Evolutionary conservation across 1,140 invertebrate genomes (phyloP), one percentile per base, ranked within the genome.

Genomic region (Polypedilum vanderplanki): DNA sequence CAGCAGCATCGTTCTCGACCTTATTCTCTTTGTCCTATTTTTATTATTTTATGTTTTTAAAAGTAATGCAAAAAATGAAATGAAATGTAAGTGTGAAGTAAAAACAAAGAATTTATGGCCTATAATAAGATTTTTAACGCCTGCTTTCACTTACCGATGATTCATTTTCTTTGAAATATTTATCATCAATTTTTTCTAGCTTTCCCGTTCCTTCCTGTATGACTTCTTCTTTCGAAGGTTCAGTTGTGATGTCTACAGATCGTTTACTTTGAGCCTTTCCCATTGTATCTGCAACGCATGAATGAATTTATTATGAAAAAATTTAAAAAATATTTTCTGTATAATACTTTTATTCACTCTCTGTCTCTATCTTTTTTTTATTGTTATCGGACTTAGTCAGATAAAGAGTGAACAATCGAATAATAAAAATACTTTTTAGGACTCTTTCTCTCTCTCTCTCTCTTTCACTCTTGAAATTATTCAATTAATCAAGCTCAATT

Each of bases 191-290:
- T 81, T 86, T 87, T 79, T 90, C 89, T 18, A 90, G 81, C 80
- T 90, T 88, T 41, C 87, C 89, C 67, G 88, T 88, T 75, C 86
- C 87, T 17, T 85, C 86, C 17, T 83, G 86, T 57, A 85, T 85
- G 22, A 83, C 85, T 74, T 86, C 87, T 77, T 88, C 89, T 79
- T 91, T 92, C 81, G 91, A 91, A 79, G 90, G 89, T 78, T 90
- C 90, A 80, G 90, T 91, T 78, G 89, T 90, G 83, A 93, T 93
- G 80, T 93, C 91, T 80, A 93, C 90, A 78, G 91, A 93, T 84
- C 91, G 88, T 84, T 91, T 93, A 83, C 91, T 93, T 85, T 93
- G 91, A 85, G 88, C 88, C 82, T 88, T 90, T 85, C 91, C 91
- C 91, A 93, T 93, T 81, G 83, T 86, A 76, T 78, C 78, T 81